phyloP scores from a whole-genome alignment of 2,797 vertebrate species.

The Scolopax bukidnonensis region DNA sequence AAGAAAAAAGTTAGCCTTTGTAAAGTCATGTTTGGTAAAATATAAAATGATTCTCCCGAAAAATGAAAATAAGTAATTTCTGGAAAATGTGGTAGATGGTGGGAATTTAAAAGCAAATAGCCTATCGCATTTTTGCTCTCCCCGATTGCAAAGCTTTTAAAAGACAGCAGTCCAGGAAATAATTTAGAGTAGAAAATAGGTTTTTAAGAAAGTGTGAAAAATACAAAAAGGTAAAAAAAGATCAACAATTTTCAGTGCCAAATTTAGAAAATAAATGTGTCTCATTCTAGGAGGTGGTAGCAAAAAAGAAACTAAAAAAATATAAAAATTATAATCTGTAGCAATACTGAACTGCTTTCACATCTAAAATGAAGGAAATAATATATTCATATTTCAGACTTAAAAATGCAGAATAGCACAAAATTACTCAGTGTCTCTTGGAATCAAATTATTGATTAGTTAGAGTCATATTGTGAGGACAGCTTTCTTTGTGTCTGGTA shows the following conservation, averaged over 20 bases:
- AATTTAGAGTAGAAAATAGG: background rate
- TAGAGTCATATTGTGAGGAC: background rate
- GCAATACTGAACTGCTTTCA: constrained; percentile 22
- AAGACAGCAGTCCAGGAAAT: constrained; percentile 11
- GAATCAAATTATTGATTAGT: constrained; percentile 19
- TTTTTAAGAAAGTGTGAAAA: constrained; percentile 15
- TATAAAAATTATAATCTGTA: constrained; percentile 1
- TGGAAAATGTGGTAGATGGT: background rate
- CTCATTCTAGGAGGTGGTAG: constrained; percentile 47
- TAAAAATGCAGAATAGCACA: background rate
- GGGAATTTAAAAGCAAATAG: constrained; percentile 27
- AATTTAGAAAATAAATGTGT: constrained; percentile 49
- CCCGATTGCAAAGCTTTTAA: constrained; percentile 33
- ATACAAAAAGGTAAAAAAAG: constrained; percentile 20
- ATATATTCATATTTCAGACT: constrained; percentile 41
- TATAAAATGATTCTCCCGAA: background rate
- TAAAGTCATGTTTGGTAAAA: background rate
- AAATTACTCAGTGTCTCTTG: background rate
- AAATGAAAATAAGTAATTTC: background rate
- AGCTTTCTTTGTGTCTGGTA: background rate
- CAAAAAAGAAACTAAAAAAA: constrained; percentile 5
- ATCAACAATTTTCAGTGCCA: constrained; percentile 46
- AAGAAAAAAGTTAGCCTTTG: background rate
- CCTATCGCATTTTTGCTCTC: background rate
- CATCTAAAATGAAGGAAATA: constrained; percentile 31